These are phyloP conservation scores for Melanotaenia parkinsoni DNA, from an alignment of 2,797 vertebrate species.

Conservation along the genomic window DNA sequence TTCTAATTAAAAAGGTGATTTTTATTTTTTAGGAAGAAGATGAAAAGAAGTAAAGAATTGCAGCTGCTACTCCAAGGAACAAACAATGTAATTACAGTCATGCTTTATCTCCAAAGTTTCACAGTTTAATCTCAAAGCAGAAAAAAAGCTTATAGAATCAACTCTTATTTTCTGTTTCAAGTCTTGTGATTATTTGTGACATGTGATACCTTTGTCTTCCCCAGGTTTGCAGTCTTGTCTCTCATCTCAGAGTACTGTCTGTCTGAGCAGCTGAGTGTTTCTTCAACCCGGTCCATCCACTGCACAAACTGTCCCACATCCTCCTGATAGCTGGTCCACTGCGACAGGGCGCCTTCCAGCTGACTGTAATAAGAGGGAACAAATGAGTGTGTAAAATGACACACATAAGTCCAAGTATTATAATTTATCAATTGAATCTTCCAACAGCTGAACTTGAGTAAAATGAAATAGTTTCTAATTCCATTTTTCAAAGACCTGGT, in stretches of 20 bases:
- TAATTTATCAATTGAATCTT: constrained; percentile 34
- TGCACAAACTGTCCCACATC: constrained; percentile 91
- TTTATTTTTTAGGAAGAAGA: neutral
- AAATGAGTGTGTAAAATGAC: constrained; percentile 8
- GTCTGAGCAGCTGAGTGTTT: constrained; percentile 86
- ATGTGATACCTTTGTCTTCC: constrained; percentile 89
- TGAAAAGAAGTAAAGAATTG: neutral
- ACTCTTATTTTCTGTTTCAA: neutral
- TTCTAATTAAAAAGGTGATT: neutral
- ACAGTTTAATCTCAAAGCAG: neutral
- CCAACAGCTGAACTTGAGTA: constrained; percentile 46
- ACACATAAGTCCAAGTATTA: neutral
- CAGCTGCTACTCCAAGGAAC: neutral
- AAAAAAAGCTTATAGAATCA: constrained; percentile 2
- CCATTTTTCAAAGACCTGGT: constrained; percentile 37
- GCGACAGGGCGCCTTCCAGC: constrained; percentile 93
- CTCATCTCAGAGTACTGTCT: constrained; percentile 90
- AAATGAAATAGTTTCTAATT: constrained; percentile 43
- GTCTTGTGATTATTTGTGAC: neutral
- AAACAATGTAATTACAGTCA: neutral
- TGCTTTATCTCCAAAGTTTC: neutral
- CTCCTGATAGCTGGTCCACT: constrained; percentile 98
- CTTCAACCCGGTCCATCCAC: constrained; percentile 94
- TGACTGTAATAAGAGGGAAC: constrained; percentile 83
- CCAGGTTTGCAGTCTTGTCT: constrained; percentile 91